Percentiles rank a stretch among this genome's conserved stretches.
phyloP scores from a whole-genome alignment of 2,888 invertebrate species.

The Acanthosoma haemorrhoidale region DNA sequence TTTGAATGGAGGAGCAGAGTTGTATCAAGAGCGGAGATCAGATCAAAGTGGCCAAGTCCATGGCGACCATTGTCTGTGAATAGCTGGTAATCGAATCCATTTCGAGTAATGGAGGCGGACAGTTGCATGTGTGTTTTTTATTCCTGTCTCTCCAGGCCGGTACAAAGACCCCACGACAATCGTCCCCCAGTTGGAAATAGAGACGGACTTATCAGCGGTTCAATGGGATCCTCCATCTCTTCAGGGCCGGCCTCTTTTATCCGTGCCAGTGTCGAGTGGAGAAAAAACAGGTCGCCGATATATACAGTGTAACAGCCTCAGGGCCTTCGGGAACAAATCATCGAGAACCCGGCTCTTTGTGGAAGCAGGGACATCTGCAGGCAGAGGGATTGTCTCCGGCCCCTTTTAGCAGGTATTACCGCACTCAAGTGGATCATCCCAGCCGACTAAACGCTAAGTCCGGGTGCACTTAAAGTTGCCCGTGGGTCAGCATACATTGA shows the following conservation, averaged over 20 bases:
- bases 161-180: slow-evolving; percentile 19
- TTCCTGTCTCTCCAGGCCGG: not conserved
- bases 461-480: not conserved
- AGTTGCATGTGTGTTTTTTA: slow-evolving; percentile 19
- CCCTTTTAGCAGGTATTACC: not conserved
- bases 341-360: not conserved
- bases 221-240: slow-evolving; percentile 23
- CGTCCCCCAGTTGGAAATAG: not conserved
- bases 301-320: not conserved
- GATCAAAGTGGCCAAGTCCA: slow-evolving; percentile 14
- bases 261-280: not conserved
- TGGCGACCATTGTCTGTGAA: not conserved
- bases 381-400: not conserved
- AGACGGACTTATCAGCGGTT: slow-evolving; percentile 16
- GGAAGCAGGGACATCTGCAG: not conserved
- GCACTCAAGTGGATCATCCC: not conserved
- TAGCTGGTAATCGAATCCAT: slow-evolving; percentile 27
- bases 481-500: not conserved
- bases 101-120: slow-evolving; percentile 26
- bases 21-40: not conserved
- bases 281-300: slow-evolving; percentile 1
- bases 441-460: not conserved
- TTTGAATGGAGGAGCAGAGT: not conserved
- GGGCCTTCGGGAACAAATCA: slow-evolving; percentile 14
- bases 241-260: slow-evolving; percentile 13